A percentile compares a stretch with the other conserved stretches of the same genome.
Evolutionary conservation across 2,797 vertebrate species (phyloP).

Genomic region (Chaetodon trifasciatus): DNA sequence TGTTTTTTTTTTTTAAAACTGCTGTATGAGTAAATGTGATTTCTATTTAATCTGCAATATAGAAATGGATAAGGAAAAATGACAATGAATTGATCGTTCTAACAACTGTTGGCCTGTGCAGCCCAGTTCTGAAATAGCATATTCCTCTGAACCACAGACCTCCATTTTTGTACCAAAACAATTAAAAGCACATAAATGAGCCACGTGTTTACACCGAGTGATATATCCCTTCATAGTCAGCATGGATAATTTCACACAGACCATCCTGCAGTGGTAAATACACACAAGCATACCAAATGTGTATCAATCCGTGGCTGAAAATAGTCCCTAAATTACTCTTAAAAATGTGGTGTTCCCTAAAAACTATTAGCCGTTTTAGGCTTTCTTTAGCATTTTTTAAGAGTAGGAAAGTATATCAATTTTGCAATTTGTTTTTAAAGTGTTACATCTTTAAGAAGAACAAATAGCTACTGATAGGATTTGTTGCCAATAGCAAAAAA

Average conservation of each 20-base stretch:
- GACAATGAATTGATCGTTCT: not conserved
- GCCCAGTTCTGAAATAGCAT: not conserved
- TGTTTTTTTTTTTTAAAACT: not conserved
- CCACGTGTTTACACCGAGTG: not conserved
- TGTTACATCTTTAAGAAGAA: conserved; percentile 2
- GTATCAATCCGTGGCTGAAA: not conserved
- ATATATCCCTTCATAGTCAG: not conserved
- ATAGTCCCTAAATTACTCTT: not conserved
- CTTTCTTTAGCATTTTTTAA: not conserved
- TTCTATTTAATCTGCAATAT: too few species aligned
- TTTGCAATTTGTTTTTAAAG: not conserved
- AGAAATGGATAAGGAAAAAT: not conserved
- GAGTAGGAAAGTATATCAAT: not conserved
- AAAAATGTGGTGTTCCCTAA: not conserved
- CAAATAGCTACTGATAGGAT: not conserved
- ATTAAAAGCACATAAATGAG: not conserved
- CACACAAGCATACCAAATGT: not conserved
- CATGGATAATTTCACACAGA: not conserved
- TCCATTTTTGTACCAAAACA: not conserved
- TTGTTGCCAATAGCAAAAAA: not conserved
- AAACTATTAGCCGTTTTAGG: not conserved
- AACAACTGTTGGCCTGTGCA: not conserved
- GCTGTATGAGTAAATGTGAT: too few species aligned
- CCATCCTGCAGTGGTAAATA: not conserved
- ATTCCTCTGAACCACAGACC: not conserved